Base-by-base conservation (phyloP, 2,888 invertebrate genomes). In the Kuschelorhynchus macadamiae region DNA sequence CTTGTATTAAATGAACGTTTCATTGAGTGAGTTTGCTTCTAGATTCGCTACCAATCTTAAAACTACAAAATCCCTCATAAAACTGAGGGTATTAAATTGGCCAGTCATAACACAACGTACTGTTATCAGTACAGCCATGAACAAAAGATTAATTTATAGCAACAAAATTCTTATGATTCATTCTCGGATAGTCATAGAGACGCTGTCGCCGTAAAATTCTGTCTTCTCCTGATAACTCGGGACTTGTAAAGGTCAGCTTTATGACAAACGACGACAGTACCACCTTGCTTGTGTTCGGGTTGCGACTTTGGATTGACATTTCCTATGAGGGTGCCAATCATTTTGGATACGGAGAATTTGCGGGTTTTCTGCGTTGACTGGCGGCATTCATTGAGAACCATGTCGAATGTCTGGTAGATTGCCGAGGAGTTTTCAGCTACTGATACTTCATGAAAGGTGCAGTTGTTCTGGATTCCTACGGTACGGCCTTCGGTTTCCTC, bases 361-460 rank as follows among this genome's bases (percentile, higher is more conserved):
- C 91, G 85, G 73, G 89, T 87, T 75, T 90, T 88, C 76, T 88
- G 79, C 33, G 80, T 78, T 0, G 55, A 67, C 64, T 80, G 81
- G 68, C 90, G 87, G 66, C 90, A 90, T 78, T 92, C 91, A 67
- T 88, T 87, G 25, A 92, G 85, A 20, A 92, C 83, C 46, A 87
- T 85, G 80, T 92, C 92, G 76, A 93, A 91, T 63, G 91, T 90
- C 49, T 90, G 87, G 82, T 91, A 91, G 46, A 93, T 88, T 75
- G 90, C 89, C 90, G 88, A 25, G 18, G 90, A 90, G 83, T 92
- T 92, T 81, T 93, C 92, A 0, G 92, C 92, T 5, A 92, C 92
- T 17, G 92, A 92, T n/a, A 92, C 90, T 83, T 93, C 93, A 83
- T 90, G 89, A 84, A 93, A 93, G 52, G 90, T 91, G 72, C 91